Percentiles rank a stretch among this genome's conserved stretches.
Conservation (phyloP, 2,797 vertebrate genomes). For the Serranus cabrilla region DNA sequence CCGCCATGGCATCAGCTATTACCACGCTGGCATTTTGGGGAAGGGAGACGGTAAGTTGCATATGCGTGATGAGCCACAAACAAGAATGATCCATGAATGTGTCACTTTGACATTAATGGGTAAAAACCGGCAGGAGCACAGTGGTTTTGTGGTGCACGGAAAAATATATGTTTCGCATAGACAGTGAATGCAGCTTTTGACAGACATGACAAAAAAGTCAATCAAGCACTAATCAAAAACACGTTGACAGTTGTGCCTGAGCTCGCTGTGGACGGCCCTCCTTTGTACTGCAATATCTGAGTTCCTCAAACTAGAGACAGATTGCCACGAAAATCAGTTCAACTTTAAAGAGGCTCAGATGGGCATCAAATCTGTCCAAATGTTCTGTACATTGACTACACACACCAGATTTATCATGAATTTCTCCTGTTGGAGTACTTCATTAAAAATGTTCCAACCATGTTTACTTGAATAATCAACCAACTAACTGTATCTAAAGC, state of each 20-base stretch:
- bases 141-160: conserved; percentile 10
- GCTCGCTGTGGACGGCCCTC: conserved; percentile 54
- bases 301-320: conserved; percentile 74
- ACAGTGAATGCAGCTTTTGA: neutral
- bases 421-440: conserved; percentile 79
- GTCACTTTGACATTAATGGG: conserved; percentile 66
- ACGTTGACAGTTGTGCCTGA: conserved; percentile 56
- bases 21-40: conserved; percentile 67
- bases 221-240: conserved; percentile 44
- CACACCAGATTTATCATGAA: conserved; percentile 79
- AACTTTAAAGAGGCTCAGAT: conserved; percentile 80
- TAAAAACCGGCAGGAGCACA: conserved; percentile 29
- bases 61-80: conserved; percentile 55
- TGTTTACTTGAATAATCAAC: conserved; percentile 85
- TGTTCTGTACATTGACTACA: conserved; percentile 79
- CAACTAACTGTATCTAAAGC: conserved; percentile 82
- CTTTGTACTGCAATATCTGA: conserved; percentile 53
- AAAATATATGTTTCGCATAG: conserved; percentile 17
- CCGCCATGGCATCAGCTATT: conserved; percentile 79
- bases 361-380: conserved; percentile 82
- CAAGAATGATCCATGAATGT: conserved; percentile 61
- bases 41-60: conserved; percentile 44
- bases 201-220: conserved; percentile 36
- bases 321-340: conserved; percentile 77
- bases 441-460: conserved; percentile 80